Evolutionary conservation across 2,888 invertebrate species (phyloP).

Genomic region (Oscheius sp.): DNA sequence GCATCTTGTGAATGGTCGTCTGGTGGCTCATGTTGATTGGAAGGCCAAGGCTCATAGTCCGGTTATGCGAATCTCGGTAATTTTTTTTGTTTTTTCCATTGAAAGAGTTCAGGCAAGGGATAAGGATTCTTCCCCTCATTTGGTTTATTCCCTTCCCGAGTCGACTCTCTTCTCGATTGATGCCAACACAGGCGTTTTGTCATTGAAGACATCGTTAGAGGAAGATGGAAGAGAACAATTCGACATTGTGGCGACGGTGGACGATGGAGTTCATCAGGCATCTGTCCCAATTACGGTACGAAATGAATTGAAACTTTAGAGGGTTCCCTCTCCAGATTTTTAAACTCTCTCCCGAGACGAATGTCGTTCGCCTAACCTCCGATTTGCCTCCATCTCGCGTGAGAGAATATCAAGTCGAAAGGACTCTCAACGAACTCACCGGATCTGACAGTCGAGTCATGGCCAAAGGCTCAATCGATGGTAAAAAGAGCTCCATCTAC

Average conservation of each 20-base stretch:
- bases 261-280: conserved; percentile 53
- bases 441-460: conserved; percentile 57
- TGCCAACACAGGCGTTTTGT: conserved; percentile 49
- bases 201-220: conserved; percentile 42
- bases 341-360: conserved; percentile 56
- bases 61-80: conserved; percentile 38
- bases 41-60: conserved; percentile 52
- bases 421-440: conserved; percentile 42
- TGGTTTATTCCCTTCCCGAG: conserved; percentile 46
- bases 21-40: conserved; percentile 60
- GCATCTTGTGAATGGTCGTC: conserved; percentile 48
- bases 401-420: conserved; percentile 47
- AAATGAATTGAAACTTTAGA: not conserved
- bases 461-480: conserved; percentile 55
- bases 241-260: conserved; percentile 49
- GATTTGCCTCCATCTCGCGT: conserved; percentile 50
- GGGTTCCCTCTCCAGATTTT: conserved; percentile 42
- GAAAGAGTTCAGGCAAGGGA: conserved; percentile 50
- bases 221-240: conserved; percentile 36
- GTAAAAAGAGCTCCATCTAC: conserved; percentile 52
- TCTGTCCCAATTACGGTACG: conserved; percentile 53
- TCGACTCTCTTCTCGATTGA: conserved; percentile 57
- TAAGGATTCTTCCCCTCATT: conserved; percentile 40
- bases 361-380: conserved; percentile 57
- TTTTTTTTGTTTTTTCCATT: not conserved